Base-by-base conservation (phyloP, 2,113 vertebrate genomes). In the Gavialis gangeticus region DNA sequence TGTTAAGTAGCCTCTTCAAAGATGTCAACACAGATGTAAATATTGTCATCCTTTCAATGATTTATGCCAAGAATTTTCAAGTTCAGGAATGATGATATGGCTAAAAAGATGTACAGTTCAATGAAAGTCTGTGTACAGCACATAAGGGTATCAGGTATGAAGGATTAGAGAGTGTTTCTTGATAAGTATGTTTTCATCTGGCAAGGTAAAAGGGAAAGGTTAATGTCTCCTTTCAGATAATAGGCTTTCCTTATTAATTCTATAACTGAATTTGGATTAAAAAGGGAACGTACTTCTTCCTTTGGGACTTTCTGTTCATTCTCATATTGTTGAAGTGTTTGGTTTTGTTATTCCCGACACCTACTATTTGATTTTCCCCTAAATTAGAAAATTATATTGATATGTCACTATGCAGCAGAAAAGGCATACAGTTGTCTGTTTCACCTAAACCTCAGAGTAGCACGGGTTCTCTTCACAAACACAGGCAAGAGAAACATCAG, bases 121-220 rank as follows among this genome's bases (percentile, higher is more conserved):
- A 96, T 94, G 93, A 97, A 95, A 34, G 54, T 92, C 3, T 77
- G 79, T 81, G 79, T 86, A 76, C 12, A 64, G 37, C 27, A 91
- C 64, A n/a, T 75, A 87, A 92, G 91, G 86, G 66, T 30, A 87
- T 56, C 59, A 34, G 21, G 34, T 92, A 79, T 93, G 85, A 95
- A 85, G 82, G 60, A 91, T 77, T 75, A 89, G 83, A 95, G 75
- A 96, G 89, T 88, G 4, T 3, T 88, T 95, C 82, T 96, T 94
- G 75, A 93, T 95, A 91, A 94, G 82, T 84, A 57, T 81, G 79
- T 96, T 95, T 95, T 95, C 76, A 90, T 92, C 75, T 97, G 75
- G 93, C 91, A 95, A 79, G 71, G 57, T 86, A 96, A 92, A 86
- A 94, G 28, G n/a, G 24, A 96, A 78, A 87, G 12, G 54, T 92